Conservation (phyloP, 2,888 invertebrate species). For the Lamellibrachia satsuma region DNA sequence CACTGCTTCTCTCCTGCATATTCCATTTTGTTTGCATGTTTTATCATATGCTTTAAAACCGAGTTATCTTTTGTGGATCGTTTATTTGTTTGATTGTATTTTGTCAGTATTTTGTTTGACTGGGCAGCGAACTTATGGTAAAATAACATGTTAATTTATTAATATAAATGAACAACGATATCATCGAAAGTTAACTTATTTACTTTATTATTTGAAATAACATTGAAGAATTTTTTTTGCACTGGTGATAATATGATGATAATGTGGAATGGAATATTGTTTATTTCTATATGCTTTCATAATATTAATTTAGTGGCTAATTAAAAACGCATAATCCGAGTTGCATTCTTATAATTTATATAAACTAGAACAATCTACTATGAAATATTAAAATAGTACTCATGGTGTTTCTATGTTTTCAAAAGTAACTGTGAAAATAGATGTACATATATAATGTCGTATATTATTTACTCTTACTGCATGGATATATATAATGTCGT, state of each 20-base stretch:
- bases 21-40: background rate
- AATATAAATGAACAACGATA: background rate
- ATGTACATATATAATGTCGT: background rate
- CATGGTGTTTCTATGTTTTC: background rate
- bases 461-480: background rate
- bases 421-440: background rate
- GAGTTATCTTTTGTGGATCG: background rate
- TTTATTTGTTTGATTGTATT: background rate
- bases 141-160: background rate
- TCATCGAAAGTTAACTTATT: background rate
- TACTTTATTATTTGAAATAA: background rate
- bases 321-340: background rate
- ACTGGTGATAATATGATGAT: background rate
- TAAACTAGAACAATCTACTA: background rate
- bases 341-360: background rate
- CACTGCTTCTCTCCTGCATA: background rate
- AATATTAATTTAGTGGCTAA: background rate
- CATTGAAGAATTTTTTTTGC: background rate
- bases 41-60: background rate
- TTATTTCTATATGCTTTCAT: background rate
- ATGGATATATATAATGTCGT: background rate
- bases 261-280: background rate
- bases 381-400: background rate
- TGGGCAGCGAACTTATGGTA: background rate
- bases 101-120: background rate